A percentile compares a stretch with the other conserved stretches of the same genome.
phyloP scores from a whole-genome alignment of 1,140 invertebrate genomes.

The Pteromalus puparum region DNA sequence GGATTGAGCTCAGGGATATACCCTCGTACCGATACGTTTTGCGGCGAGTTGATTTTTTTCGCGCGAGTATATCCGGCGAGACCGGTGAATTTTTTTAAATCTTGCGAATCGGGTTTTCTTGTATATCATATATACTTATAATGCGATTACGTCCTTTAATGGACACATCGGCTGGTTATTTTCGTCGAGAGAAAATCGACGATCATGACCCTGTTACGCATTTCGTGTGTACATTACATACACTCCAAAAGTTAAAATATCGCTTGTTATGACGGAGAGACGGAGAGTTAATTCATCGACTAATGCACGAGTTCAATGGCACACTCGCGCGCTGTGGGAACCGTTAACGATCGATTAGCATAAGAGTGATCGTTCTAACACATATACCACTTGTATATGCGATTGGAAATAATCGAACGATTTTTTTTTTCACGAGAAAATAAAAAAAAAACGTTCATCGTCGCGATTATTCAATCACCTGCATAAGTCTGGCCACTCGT shows the following conservation, averaged over 20 bases:
- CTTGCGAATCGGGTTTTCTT: background rate
- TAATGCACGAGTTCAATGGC: background rate
- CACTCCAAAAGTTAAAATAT: too few species aligned
- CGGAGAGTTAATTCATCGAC: too few species aligned
- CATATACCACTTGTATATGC: too few species aligned
- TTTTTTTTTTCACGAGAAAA: background rate
- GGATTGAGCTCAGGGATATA: constrained; percentile 52
- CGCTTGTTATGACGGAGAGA: too few species aligned
- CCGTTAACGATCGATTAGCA: background rate
- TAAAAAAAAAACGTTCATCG: background rate
- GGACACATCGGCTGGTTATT: background rate
- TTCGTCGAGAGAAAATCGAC: background rate
- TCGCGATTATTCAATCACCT: constrained; percentile 29
- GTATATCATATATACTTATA: too few species aligned
- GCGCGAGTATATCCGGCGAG: background rate
- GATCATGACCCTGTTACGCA: too few species aligned
- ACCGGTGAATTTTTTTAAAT: background rate
- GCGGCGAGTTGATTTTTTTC: background rate
- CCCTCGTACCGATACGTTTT: background rate
- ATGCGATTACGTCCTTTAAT: background rate
- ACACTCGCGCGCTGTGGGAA: background rate
- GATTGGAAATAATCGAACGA: background rate
- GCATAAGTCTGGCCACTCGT: background rate
- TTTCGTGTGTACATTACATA: too few species aligned
- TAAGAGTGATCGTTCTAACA: background rate